phyloP scores from a whole-genome alignment of 2,113 vertebrate genomes.

The Atlantisia rogersi region DNA sequence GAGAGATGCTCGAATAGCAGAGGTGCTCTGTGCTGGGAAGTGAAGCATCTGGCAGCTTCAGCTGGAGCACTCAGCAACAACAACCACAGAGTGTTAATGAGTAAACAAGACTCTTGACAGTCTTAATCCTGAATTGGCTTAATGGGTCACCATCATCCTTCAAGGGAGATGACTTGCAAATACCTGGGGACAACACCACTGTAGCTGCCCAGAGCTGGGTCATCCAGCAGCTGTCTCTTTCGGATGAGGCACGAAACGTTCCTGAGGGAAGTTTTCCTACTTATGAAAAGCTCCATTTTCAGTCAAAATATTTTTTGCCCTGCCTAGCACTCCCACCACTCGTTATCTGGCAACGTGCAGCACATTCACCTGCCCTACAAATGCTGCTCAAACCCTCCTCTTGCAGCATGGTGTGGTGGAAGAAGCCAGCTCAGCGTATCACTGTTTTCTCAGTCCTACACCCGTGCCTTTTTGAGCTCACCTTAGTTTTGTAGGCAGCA shows the following conservation, averaged over 20 bases:
- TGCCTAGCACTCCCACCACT: not conserved
- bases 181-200: not conserved
- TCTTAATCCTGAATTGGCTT: not conserved
- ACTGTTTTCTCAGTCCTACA: not conserved
- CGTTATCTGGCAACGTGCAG: not conserved
- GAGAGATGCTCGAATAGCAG: not conserved
- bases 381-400: not conserved
- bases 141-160: not conserved
- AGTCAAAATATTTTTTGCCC: not conserved
- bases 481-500: not conserved
- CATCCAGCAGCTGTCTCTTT: not conserved
- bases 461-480: not conserved
- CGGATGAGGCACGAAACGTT: not conserved
- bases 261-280: not conserved
- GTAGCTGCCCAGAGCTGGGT: not conserved
- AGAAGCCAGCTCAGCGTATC: not conserved
- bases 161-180: not conserved
- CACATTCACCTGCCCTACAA: not conserved
- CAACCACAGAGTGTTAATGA: not conserved
- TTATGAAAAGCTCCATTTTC: not conserved
- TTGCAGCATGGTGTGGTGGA: not conserved
- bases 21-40: accelerated
- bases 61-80: not conserved
- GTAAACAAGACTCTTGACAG: not conserved
- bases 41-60: not conserved